These are phyloP conservation scores for Mythimna pallens DNA, from an alignment of 2,888 invertebrate species.

Conservation along the genomic window DNA sequence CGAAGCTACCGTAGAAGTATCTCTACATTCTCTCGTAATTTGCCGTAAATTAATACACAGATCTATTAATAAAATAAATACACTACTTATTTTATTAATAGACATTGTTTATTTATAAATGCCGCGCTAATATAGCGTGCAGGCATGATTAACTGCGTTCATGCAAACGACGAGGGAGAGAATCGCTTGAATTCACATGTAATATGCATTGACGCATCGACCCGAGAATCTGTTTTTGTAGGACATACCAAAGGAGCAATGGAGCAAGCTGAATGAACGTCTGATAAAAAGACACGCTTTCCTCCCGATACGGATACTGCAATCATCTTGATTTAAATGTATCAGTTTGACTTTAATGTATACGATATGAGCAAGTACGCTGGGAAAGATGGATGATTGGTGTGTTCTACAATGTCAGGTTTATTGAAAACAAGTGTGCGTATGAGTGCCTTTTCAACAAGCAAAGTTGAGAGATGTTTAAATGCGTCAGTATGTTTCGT, in stretches of 20 bases:
- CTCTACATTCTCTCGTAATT: constrained; percentile 14
- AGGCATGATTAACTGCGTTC: constrained; percentile 50
- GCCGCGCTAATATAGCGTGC: constrained; percentile 56
- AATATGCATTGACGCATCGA: constrained; percentile 68
- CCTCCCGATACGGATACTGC: constrained; percentile 60
- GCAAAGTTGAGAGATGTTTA: constrained; percentile 9
- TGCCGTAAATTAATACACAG: constrained; percentile 17
- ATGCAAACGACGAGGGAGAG: constrained; percentile 69
- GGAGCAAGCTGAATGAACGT: constrained; percentile 63
- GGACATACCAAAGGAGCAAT: constrained; percentile 73
- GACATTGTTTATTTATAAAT: constrained; percentile 61
- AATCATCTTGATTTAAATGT: constrained; percentile 63
- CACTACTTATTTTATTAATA: constrained; percentile 43
- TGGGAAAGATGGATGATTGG: constrained; percentile 43
- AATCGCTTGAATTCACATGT: constrained; percentile 68
- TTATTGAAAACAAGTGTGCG: constrained; percentile 48
- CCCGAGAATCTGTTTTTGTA: constrained; percentile 67
- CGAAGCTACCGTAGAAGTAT: constrained; percentile 6
- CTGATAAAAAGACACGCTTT: constrained; percentile 73
- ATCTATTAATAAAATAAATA: constrained; percentile 40
- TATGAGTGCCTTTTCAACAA: constrained; percentile 22
- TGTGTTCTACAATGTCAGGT: constrained; percentile 52
- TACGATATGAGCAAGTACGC: constrained; percentile 38
- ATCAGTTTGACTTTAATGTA: constrained; percentile 54
- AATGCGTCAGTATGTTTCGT: neutral